Evolutionary conservation across 2,888 invertebrate species (phyloP).

Genomic region (Dyspetes luteomarginatus): DNA sequence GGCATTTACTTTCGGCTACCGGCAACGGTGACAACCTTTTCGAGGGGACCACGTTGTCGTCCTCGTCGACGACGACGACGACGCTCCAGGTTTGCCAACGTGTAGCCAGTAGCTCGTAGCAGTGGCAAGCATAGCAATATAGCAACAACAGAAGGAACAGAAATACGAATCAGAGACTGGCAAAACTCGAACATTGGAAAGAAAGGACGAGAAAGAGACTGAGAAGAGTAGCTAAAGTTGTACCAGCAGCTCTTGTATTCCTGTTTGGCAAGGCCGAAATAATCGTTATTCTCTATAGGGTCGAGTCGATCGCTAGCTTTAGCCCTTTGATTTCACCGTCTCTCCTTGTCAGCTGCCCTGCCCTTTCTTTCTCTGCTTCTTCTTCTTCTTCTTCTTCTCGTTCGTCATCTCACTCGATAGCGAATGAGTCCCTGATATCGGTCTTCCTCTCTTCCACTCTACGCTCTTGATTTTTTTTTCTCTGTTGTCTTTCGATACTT

Average conservation of each 20-base stretch:
- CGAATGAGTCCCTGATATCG: neutral
- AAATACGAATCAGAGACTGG: slow-evolving; percentile 22
- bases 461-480: neutral
- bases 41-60: slow-evolving; percentile 67
- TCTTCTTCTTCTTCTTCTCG: slow-evolving; percentile 9
- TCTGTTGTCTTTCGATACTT: too few species aligned
- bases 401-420: slow-evolving; percentile 51
- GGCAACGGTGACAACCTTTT: slow-evolving; percentile 78
- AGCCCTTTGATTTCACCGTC: slow-evolving; percentile 76
- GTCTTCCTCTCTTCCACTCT: neutral
- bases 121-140: slow-evolving; percentile 55
- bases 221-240: slow-evolving; percentile 60
- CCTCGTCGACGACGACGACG: slow-evolving; percentile 41
- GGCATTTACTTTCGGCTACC: slow-evolving; percentile 79
- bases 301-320: slow-evolving; percentile 65
- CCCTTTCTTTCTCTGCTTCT: slow-evolving; percentile 55
- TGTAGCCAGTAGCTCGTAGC: slow-evolving; percentile 16
- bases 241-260: slow-evolving; percentile 69
- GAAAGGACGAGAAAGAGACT: slow-evolving; percentile 60
- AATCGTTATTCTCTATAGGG: slow-evolving; percentile 77
- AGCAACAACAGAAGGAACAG: slow-evolving; percentile 29
- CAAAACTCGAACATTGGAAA: slow-evolving; percentile 53
- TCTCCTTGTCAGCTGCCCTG: slow-evolving; percentile 54
- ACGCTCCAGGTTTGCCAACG: slow-evolving; percentile 57
- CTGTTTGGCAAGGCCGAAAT: slow-evolving; percentile 77